These are phyloP conservation scores for Drosophila rufa DNA, from an alignment of 1,140 invertebrate species.

Conservation along the genomic window DNA sequence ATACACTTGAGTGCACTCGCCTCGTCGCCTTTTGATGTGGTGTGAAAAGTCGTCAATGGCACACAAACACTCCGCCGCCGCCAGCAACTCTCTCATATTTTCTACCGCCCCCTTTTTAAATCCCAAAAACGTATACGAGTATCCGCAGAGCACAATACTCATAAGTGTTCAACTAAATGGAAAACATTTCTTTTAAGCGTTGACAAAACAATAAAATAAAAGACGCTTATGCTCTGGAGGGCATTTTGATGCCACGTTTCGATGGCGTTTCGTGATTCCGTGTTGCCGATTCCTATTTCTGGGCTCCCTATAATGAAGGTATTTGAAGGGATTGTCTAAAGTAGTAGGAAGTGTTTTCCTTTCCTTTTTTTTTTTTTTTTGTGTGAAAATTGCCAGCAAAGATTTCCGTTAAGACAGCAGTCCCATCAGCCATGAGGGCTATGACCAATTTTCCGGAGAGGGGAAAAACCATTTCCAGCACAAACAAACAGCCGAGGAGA, in stretches of 20 bases:
- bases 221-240: slow-evolving; percentile 72
- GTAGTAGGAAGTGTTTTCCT: slow-evolving; percentile 38
- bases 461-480: slow-evolving; percentile 51
- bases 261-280: slow-evolving; percentile 56
- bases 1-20: slow-evolving; percentile 81
- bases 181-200: slow-evolving; percentile 83
- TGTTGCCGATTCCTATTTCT: slow-evolving; percentile 40
- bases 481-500: slow-evolving; percentile 56
- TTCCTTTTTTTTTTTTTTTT: slow-evolving; percentile 22
- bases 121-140: slow-evolving; percentile 57
- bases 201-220: slow-evolving; percentile 83
- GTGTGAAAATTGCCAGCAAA: slow-evolving; percentile 67
- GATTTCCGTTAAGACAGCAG: slow-evolving; percentile 65
- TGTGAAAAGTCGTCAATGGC: slow-evolving; percentile 76
- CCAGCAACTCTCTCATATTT: slow-evolving; percentile 34
- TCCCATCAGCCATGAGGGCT: slow-evolving; percentile 13
- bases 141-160: slow-evolving; percentile 72
- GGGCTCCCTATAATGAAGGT: slow-evolving; percentile 67
- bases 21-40: slow-evolving; percentile 77
- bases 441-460: slow-evolving; percentile 55
- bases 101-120: slow-evolving; percentile 31
- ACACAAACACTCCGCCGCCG: slow-evolving; percentile 37
- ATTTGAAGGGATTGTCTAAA: slow-evolving; percentile 65
- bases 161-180: slow-evolving; percentile 82
- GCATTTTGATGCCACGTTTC: slow-evolving; percentile 52